Evolutionary conservation across 2,888 invertebrate genomes (phyloP).

Genomic region (Acrobasis repandana): DNA sequence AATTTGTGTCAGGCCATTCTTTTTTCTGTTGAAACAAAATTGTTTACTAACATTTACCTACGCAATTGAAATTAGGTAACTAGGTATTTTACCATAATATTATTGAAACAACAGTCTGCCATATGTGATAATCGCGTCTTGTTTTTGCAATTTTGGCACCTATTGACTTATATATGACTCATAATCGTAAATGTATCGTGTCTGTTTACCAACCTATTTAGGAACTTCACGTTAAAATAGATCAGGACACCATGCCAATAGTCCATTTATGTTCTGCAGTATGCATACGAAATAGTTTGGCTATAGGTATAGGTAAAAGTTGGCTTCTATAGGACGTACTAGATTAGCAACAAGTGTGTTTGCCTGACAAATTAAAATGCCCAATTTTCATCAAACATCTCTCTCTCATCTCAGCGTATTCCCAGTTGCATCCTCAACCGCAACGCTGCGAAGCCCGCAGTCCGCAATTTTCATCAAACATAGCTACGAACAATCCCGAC

Average conservation of each 20-base stretch:
- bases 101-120: not conserved
- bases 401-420: too few species aligned
- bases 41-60: not conserved
- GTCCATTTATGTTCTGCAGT: not conserved
- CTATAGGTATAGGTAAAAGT: too few species aligned
- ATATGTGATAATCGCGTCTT: slow-evolving; percentile 1
- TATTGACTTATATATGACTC: slow-evolving; percentile 1
- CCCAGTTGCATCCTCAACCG: too few species aligned
- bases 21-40: too few species aligned
- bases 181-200: not conserved
- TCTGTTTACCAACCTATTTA: not conserved
- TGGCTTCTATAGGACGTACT: too few species aligned
- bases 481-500: too few species aligned
- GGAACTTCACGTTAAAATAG: not conserved
- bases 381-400: too few species aligned
- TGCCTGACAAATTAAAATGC: too few species aligned
- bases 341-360: too few species aligned
- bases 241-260: not conserved
- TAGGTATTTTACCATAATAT: not conserved
- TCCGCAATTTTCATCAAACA: too few species aligned
- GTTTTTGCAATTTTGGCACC: slow-evolving; percentile 6
- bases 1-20: too few species aligned
- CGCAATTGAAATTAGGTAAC: not conserved
- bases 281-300: not conserved
- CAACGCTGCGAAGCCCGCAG: too few species aligned